phyloP scores from a whole-genome alignment of 2,888 invertebrate species.

The Ceriagrion tenellum region DNA sequence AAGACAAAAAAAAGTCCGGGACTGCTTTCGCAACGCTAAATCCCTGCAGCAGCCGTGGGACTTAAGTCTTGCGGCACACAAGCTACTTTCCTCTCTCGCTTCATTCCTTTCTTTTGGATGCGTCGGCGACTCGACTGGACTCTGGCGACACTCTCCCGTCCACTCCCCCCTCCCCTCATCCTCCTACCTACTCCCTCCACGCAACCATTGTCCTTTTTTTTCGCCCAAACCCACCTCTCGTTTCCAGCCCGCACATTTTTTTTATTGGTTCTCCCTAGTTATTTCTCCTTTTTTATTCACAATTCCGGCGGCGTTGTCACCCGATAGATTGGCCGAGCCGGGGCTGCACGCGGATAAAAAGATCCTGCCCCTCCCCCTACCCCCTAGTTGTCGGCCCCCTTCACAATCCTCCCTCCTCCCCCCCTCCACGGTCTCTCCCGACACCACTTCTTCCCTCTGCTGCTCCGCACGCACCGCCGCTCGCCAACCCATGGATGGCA shows the following conservation, averaged over 20 bases:
- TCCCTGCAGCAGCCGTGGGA: background rate
- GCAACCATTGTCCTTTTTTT: background rate
- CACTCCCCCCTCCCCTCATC: too few species aligned
- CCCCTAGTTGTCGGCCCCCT: background rate
- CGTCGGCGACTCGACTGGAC: background rate
- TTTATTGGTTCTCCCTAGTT: background rate
- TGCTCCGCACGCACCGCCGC: background rate
- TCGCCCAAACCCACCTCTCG: background rate
- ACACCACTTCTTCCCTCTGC: background rate
- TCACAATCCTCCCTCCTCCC: too few species aligned
- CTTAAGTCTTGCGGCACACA: background rate
- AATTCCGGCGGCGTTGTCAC: slow-evolving; percentile 64
- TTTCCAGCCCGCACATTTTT: background rate
- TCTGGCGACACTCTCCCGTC: background rate
- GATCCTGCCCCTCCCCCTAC: background rate
- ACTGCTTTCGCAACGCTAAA: background rate
- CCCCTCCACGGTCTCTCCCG: background rate
- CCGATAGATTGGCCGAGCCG: slow-evolving; percentile 55
- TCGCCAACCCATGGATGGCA: background rate
- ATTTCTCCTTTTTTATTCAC: slow-evolving; percentile 17
- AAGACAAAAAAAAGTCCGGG: too few species aligned
- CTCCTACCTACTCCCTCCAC: background rate
- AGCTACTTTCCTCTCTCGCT: background rate
- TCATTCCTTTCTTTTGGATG: background rate
- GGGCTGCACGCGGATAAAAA: slow-evolving; percentile 16